phyloP scores from a whole-genome alignment of 2,113 vertebrate genomes.

The Pluvialis apricaria region DNA sequence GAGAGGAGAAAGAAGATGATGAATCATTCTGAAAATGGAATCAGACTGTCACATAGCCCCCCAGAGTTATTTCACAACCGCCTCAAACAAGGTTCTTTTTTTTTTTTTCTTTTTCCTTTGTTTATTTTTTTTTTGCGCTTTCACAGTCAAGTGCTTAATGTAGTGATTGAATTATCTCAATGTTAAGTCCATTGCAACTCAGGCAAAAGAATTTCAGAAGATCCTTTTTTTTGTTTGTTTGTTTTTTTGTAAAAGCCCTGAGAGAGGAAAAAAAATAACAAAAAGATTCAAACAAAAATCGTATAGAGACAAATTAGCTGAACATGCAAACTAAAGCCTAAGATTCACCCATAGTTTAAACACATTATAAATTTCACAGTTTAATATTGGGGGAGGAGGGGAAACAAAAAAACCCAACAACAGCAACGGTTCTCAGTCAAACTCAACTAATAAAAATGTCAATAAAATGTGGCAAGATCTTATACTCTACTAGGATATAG shows the following conservation, averaged over 20 bases:
- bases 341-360: constrained; percentile 93
- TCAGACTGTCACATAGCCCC: constrained; percentile 57
- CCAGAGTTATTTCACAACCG: constrained; percentile 35
- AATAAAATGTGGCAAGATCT: constrained; percentile 81
- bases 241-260: constrained; percentile 89
- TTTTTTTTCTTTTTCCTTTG: constrained; percentile 38
- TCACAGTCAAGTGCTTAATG: constrained; percentile 94
- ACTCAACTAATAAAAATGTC: constrained; percentile 79
- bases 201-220: constrained; percentile 79
- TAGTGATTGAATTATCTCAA: constrained; percentile 91
- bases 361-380: constrained; percentile 95
- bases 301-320: constrained; percentile 85
- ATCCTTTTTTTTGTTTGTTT: constrained; percentile 58
- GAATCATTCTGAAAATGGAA: constrained; percentile 61
- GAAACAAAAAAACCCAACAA: constrained; percentile 58
- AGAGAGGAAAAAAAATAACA: constrained; percentile 84
- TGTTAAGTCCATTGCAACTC: constrained; percentile 84
- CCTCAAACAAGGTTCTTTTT: constrained; percentile 32
- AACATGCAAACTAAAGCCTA: constrained; percentile 95
- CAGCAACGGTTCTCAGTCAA: constrained; percentile 76
- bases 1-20: constrained; percentile 12
- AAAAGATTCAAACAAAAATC: constrained; percentile 72
- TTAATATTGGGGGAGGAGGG: constrained; percentile 78
- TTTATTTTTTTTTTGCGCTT: constrained; percentile 65
- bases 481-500: constrained; percentile 77